Percentiles rank a stretch among this genome's conserved stretches.
Evolutionary conservation across 1,140 invertebrate genomes (phyloP).

Genomic region (Bombus pyrosoma): DNA sequence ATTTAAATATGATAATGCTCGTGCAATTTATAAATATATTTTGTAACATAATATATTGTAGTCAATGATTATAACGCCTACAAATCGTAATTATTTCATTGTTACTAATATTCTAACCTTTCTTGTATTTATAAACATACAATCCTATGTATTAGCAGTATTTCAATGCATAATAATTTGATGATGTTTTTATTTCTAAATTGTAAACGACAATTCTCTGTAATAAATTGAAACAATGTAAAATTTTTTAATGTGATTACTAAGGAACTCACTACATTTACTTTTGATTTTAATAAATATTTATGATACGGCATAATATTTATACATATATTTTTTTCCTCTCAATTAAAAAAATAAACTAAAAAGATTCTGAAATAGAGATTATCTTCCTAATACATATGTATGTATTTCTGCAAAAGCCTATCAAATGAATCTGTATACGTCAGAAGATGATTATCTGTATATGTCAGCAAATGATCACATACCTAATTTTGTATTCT

Average conservation of each 20-base stretch:
- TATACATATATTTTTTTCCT: neutral
- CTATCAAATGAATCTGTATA: neutral
- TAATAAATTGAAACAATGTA: conserved; percentile 13
- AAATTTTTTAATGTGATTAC: neutral
- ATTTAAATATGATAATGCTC: conserved; percentile 22
- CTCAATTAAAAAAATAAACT: neutral
- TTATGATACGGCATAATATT: neutral
- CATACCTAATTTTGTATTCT: neutral
- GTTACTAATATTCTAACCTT: neutral
- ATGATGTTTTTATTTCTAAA: neutral
- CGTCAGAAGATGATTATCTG: neutral
- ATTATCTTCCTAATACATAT: neutral
- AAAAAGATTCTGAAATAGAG: neutral
- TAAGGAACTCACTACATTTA: neutral
- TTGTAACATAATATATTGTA: conserved; percentile 55
- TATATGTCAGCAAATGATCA: neutral
- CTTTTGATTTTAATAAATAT: neutral
- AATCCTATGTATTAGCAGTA: neutral
- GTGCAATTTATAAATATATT: conserved; percentile 63
- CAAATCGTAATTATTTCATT: conserved; percentile 10
- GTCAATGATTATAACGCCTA: neutral
- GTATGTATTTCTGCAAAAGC: neutral
- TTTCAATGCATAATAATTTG: neutral
- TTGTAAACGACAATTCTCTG: neutral
- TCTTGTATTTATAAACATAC: conserved; percentile 4